Evolutionary conservation across 2,113 vertebrate genomes (phyloP).

Genomic region (Chaenogobius annularis): DNA sequence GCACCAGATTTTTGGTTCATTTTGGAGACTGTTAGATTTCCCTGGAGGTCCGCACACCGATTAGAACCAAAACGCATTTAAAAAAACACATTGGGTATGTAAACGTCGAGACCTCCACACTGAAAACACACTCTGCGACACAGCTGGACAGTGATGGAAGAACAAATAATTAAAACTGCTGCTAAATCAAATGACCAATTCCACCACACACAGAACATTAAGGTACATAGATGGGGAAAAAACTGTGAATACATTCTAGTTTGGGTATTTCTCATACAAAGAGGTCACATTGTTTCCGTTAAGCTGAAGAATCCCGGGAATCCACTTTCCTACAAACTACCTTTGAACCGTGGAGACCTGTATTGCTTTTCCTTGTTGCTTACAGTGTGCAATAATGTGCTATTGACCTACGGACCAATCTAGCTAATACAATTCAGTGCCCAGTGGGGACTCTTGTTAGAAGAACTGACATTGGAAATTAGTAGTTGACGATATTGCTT

Average conservation of each 20-base stretch:
- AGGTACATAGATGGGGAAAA: not conserved
- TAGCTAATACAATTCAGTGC: not conserved
- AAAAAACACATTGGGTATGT: slow-evolving; percentile 24
- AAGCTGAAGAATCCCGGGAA: not conserved
- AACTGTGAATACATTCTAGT: slow-evolving; percentile 6
- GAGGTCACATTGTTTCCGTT: not conserved
- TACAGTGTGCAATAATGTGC: slow-evolving; percentile 6
- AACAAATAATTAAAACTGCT: slow-evolving; percentile 50
- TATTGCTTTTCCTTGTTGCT: slow-evolving; percentile 9
- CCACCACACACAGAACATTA: slow-evolving; percentile 16
- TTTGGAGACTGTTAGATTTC: slow-evolving; percentile 27
- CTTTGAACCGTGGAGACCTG: not conserved
- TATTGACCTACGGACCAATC: slow-evolving; percentile 1
- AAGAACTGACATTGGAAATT: not conserved
- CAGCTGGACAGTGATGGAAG: slow-evolving; percentile 48
- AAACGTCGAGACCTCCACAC: slow-evolving; percentile 8
- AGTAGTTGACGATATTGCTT: not conserved
- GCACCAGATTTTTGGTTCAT: slow-evolving; percentile 33
- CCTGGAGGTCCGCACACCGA: slow-evolving; percentile 22
- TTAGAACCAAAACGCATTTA: slow-evolving; percentile 39
- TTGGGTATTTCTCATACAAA: not conserved
- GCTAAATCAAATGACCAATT: slow-evolving; percentile 31
- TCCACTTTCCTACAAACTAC: not conserved
- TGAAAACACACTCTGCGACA: slow-evolving; percentile 4
- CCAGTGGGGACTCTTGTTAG: not conserved